Base-by-base conservation (phyloP, 2,888 invertebrate genomes). In the Thalpophila matura region DNA sequence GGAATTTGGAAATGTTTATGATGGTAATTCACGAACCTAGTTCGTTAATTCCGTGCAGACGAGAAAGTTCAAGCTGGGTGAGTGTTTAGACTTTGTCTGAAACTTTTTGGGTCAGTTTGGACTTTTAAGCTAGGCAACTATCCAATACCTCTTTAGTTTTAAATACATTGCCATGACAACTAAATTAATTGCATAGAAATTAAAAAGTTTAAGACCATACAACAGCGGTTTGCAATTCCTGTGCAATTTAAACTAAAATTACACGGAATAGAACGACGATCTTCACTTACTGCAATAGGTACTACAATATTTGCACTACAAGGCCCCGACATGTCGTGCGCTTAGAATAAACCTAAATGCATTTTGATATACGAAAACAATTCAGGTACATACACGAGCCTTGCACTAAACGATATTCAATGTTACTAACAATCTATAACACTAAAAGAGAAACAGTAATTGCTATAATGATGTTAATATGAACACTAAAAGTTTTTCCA, bases 401-500 rank as follows among this genome's bases (percentile, higher is more conserved):
- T n/a, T n/a, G 29, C 33, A n/a, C 50, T 9, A 1, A 27, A 24
- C 22, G 0, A 46, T 33, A 33, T 35, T 49, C 18, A 49, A 20
- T 12, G 33, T 10, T 10, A 20, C 29, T 38, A 40, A 68, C 43
- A 35, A 31, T 62, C 35, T 69, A 50, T 14, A 67, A 55, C 26
- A 35, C 29, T 46, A 31, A 61, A 53, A 46, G 45, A 50, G 62
- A 18, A 69, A 55, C 62, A 62, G 40, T 68, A 69, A 68, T 69
- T 62, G 62, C 62, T 56, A 24, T 69, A 69, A 69, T 63, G 63
- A 69, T 62, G 51, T 63, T 70, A 69, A 63, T 57, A 63, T 57
- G 56, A 57, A 70, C 56, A 57, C 33, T 70, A 57, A 69, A 69
- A 69, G 70, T 70, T 69, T 69, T 70, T 70, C 70, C 70, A 68